Conservation (phyloP, 1,140 invertebrate genomes). For the Pseudobourletiella spinata region DNA sequence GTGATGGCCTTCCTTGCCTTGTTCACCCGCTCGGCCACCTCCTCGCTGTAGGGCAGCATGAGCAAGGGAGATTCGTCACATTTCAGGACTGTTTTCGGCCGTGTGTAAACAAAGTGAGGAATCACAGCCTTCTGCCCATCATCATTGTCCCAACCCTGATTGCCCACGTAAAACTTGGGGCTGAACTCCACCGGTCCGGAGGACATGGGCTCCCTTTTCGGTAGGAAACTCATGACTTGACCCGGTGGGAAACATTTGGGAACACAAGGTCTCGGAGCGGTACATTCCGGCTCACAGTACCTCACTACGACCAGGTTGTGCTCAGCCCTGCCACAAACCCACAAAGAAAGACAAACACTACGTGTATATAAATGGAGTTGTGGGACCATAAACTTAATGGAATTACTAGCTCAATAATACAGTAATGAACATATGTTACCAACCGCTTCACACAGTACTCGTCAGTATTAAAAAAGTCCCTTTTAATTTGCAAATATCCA, state of each 20-base stretch:
- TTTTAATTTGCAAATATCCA: conserved; percentile 3
- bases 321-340: too few species aligned
- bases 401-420: neutral
- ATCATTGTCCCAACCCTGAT: too few species aligned
- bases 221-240: neutral
- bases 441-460: neutral
- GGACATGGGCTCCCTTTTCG: neutral
- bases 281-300: neutral
- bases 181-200: neutral
- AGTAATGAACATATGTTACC: neutral
- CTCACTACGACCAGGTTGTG: neutral
- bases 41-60: neutral
- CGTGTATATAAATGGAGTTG: too few species aligned
- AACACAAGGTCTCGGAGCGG: neutral
- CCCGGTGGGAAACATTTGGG: conserved; percentile 6
- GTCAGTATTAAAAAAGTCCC: neutral
- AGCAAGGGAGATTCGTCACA: neutral
- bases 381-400: too few species aligned
- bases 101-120: neutral
- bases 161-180: conserved; percentile 1
- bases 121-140: neutral
- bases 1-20: neutral
- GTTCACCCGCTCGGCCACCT: neutral
- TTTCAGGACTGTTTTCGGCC: neutral
- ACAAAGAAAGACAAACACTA: too few species aligned